Conservation (phyloP, 2,888 invertebrate species). For the Patella caerulea region DNA sequence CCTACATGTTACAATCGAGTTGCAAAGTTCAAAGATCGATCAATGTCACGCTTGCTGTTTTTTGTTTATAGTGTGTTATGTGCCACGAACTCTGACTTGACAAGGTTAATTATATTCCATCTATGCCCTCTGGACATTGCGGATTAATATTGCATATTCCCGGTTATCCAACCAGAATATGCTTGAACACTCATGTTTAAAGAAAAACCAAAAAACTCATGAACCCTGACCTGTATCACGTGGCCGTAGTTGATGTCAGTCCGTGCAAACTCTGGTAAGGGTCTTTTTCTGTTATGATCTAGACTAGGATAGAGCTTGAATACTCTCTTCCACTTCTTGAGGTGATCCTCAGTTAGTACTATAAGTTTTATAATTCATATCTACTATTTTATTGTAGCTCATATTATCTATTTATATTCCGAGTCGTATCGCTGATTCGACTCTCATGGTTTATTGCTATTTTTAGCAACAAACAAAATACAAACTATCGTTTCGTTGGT, state of each 20-base stretch:
- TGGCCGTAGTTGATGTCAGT: neutral
- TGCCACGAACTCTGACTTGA: too few relatives aligned
- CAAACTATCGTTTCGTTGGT: neutral
- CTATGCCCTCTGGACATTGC: too few relatives aligned
- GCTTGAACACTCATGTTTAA: too few relatives aligned
- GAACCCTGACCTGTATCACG: neutral
- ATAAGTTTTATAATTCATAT: neutral
- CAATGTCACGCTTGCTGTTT: too few relatives aligned
- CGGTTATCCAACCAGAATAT: too few relatives aligned
- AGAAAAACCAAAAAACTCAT: too few relatives aligned
- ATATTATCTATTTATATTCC: neutral
- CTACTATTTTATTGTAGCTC: too few relatives aligned
- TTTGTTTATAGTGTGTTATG: too few relatives aligned
- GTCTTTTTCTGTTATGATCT: slow-evolving; percentile 1
- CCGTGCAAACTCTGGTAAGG: neutral
- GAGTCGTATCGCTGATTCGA: neutral
- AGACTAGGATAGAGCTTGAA: slow-evolving; percentile 3
- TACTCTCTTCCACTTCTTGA: neutral
- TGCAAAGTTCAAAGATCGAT: too few relatives aligned
- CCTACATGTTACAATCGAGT: too few relatives aligned
- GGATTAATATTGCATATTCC: too few relatives aligned
- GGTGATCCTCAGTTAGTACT: neutral
- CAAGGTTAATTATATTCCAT: too few relatives aligned
- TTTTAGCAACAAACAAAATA: neutral
- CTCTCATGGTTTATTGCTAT: neutral